A percentile compares a stretch with the other conserved stretches of the same genome.
Conservation (phyloP, 2,888 invertebrate species). For the Noctua janthina region DNA sequence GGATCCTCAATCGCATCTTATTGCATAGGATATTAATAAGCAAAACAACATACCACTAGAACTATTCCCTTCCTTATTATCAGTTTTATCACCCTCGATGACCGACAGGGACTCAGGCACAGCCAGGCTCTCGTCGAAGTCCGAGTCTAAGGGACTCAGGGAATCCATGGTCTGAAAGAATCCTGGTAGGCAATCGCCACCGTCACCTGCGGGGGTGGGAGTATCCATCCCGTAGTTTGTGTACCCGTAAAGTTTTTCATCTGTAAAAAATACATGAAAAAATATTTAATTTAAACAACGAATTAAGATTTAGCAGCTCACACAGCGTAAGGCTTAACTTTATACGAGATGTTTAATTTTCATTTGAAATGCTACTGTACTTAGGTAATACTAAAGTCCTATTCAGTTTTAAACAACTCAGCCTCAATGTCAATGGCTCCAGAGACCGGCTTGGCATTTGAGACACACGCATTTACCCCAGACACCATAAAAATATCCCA, state of each 20-base stretch:
- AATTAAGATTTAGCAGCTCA: neutral
- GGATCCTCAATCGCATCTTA: neutral
- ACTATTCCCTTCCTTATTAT: slow-evolving; percentile 79
- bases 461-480: neutral
- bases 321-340: neutral
- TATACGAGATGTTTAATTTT: neutral
- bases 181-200: slow-evolving; percentile 86
- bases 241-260: slow-evolving; percentile 87
- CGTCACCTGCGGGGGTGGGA: slow-evolving; percentile 79
- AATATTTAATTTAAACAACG: neutral
- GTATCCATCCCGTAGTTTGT: slow-evolving; percentile 88
- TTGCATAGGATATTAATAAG: neutral
- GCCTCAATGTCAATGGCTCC: neutral
- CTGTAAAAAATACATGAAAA: slow-evolving; percentile 68
- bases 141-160: slow-evolving; percentile 91
- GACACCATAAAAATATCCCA: neutral
- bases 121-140: slow-evolving; percentile 95
- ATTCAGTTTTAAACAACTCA: too few relatives aligned
- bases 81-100: slow-evolving; percentile 88
- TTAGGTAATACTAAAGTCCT: neutral
- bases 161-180: slow-evolving; percentile 89
- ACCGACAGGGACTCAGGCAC: slow-evolving; percentile 94
- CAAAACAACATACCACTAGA: slow-evolving; percentile 70
- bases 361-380: neutral
- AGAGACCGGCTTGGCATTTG: neutral